A percentile compares a stretch with the other conserved stretches of the same genome.
Evolutionary conservation across 2,797 vertebrate genomes (phyloP).

Genomic region (Epinephelus awoara): DNA sequence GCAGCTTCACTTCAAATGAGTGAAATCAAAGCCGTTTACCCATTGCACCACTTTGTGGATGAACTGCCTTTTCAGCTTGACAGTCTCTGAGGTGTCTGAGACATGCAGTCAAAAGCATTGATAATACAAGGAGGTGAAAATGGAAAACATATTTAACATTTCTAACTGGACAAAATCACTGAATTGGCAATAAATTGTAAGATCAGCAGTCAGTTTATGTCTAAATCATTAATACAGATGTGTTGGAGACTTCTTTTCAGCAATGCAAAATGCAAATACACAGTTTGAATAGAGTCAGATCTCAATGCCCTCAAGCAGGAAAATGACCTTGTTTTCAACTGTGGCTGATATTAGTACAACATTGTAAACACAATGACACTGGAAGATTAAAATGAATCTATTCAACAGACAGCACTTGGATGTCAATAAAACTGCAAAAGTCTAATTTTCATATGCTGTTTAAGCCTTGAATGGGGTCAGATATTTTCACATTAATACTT

Average conservation of each 20-base stretch:
- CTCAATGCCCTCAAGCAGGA: constrained; percentile 5
- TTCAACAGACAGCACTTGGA: neutral
- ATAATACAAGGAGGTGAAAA: neutral
- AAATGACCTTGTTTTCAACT: constrained; percentile 22
- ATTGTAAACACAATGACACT: neutral
- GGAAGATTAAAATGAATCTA: neutral
- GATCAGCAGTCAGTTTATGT: neutral
- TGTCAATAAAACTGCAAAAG: neutral
- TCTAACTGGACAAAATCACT: neutral
- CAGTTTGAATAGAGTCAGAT: constrained; percentile 21
- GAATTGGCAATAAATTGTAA: neutral
- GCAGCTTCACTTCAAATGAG: constrained; percentile 16
- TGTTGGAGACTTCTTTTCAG: constrained; percentile 1
- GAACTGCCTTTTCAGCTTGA: constrained; percentile 1
- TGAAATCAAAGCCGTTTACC: neutral
- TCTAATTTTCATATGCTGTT: neutral
- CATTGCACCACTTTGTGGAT: constrained; percentile 6
- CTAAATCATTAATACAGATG: constrained; percentile 1
- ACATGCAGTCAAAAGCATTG: neutral
- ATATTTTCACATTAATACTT: neutral
- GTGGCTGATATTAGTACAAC: neutral
- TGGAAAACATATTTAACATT: constrained; percentile 1
- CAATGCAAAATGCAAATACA: constrained; percentile 19
- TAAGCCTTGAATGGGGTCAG: neutral
- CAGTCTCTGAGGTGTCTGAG: constrained; percentile 12